Evolutionary conservation across 92 coral and sea anemone genomes (phyloP).

Genomic region (Desmophyllum pertusum): DNA sequence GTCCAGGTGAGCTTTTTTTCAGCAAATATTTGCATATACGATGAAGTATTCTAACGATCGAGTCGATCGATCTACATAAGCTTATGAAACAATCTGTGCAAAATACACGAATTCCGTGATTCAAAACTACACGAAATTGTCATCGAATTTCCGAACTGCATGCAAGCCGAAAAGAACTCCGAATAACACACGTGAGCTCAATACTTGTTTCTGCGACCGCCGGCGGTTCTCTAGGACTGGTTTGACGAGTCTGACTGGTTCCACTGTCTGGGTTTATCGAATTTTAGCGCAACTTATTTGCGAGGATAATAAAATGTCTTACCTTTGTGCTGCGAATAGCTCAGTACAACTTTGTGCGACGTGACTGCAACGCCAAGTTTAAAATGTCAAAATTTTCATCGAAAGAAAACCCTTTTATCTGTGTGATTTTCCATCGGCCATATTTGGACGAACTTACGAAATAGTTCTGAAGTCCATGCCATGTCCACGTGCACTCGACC

Average conservation of each 20-base stretch:
- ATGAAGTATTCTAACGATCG: constrained; percentile 2
- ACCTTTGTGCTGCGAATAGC: background rate
- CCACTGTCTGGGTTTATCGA: too few relatives aligned
- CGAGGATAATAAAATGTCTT: background rate
- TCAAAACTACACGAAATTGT: background rate
- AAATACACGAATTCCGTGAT: background rate
- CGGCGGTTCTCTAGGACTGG: constrained; percentile 4
- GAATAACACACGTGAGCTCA: background rate
- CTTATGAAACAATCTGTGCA: background rate
- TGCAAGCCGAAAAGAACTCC: background rate
- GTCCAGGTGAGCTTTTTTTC: background rate
- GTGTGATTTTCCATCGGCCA: constrained; percentile 48
- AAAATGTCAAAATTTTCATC: background rate
- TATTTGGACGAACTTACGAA: constrained; percentile 25
- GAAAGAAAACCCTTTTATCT: background rate
- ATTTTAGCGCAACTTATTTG: background rate
- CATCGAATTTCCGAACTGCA: background rate
- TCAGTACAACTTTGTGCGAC: too few relatives aligned
- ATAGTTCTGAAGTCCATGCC: background rate
- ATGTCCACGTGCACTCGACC: constrained; percentile 44
- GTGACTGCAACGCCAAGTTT: background rate
- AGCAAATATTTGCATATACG: background rate
- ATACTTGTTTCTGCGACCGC: constrained; percentile 4
- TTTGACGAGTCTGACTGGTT: constrained; percentile 39
- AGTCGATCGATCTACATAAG: too few relatives aligned